These are phyloP conservation scores for Xylota sylvarum DNA, from an alignment of 2,888 invertebrate genomes.

Conservation along the genomic window DNA sequence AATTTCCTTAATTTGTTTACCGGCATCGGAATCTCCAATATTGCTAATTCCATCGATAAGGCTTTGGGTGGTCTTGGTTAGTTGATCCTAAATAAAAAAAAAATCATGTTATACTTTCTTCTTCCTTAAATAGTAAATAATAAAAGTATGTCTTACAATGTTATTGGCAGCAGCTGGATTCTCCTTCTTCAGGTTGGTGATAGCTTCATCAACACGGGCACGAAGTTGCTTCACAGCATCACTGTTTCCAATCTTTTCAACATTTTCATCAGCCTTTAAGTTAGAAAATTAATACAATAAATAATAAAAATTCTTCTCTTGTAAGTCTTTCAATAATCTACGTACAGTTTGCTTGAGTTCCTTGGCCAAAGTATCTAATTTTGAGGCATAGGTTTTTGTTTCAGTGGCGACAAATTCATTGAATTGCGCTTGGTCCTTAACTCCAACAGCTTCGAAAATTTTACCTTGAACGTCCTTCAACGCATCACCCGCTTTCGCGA, in stretches of 20 bases:
- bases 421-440: slow-evolving; percentile 56
- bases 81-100: slow-evolving; percentile 46
- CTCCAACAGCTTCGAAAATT: slow-evolving; percentile 53
- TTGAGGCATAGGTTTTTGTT: slow-evolving; percentile 34
- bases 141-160: slow-evolving; percentile 42
- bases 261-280: slow-evolving; percentile 54
- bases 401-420: slow-evolving; percentile 39
- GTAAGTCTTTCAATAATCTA: background rate
- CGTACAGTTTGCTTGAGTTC: slow-evolving; percentile 62
- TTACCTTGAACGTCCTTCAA: slow-evolving; percentile 49
- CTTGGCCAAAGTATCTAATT: slow-evolving; percentile 39
- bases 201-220: slow-evolving; percentile 57
- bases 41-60: slow-evolving; percentile 58
- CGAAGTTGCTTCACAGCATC: slow-evolving; percentile 61
- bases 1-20: slow-evolving; percentile 61
- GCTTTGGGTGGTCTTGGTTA: slow-evolving; percentile 55
- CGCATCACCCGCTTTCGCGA: slow-evolving; percentile 34
- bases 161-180: slow-evolving; percentile 62
- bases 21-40: slow-evolving; percentile 59
- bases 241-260: slow-evolving; percentile 55
- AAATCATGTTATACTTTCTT: background rate
- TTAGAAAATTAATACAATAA: background rate
- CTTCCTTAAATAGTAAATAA: background rate
- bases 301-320: too few species aligned
- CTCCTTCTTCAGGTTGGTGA: slow-evolving; percentile 51